These are phyloP conservation scores for Nematostella vectensis DNA, from an alignment of 92 coral and sea anemone species.

Conservation along the genomic window DNA sequence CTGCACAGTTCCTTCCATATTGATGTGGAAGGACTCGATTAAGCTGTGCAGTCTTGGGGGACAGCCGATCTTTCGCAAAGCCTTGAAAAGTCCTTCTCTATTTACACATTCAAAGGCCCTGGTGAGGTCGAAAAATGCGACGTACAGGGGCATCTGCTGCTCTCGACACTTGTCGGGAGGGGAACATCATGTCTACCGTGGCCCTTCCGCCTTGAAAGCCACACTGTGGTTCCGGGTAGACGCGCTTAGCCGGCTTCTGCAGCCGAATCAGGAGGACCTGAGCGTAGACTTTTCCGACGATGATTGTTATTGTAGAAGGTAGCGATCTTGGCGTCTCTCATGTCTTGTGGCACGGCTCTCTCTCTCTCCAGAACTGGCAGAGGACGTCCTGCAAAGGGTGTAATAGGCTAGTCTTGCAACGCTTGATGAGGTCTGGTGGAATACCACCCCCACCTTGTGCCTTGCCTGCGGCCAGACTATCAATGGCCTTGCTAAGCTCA, in stretches of 20 bases:
- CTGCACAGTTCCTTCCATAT: slow-evolving; percentile 5
- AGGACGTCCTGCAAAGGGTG: no score
- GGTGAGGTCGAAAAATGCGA: no score
- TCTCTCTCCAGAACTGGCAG: no score
- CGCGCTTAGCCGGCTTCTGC: slow-evolving; percentile 11
- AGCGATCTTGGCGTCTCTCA: slow-evolving; percentile 25
- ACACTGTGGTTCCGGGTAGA: slow-evolving; percentile 21
- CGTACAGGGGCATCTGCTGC: no score
- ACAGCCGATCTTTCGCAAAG: no score
- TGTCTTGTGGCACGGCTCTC: slow-evolving; percentile 35
- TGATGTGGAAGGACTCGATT: slow-evolving; percentile 23
- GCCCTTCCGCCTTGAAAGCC: slow-evolving; percentile 25
- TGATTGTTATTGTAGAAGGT: slow-evolving; percentile 43
- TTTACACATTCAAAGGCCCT: no score
- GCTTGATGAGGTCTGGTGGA: slow-evolving; percentile 16
- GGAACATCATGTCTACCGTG: slow-evolving; percentile 23
- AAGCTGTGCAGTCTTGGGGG: slow-evolving; percentile 9
- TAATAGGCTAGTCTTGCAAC: slow-evolving; percentile 5
- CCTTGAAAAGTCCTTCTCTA: no score
- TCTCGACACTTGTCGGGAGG: slow-evolving; percentile 24
- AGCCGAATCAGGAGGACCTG: slow-evolving; percentile 2
- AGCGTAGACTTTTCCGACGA: slow-evolving; percentile 34
- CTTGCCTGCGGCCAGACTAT: slow-evolving; percentile 11
- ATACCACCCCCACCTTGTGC: slow-evolving; percentile 24
- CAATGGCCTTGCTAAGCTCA: slow-evolving; percentile 21